Evolutionary conservation across 2,888 invertebrate genomes (phyloP), one percentile per base, ranked within the genome.

Genomic region (Drosophila tanythrix): DNA sequence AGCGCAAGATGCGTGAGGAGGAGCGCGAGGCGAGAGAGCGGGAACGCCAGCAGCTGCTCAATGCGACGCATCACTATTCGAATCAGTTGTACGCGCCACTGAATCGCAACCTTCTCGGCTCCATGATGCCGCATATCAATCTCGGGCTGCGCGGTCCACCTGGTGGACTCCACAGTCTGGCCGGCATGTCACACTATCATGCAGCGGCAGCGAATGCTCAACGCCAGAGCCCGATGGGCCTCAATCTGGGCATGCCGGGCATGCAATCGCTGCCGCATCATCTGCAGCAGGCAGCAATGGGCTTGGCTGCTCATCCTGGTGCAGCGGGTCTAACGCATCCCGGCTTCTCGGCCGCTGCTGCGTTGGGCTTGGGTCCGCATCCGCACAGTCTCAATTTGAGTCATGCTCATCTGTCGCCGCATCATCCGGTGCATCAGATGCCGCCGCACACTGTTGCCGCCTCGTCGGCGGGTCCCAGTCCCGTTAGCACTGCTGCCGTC

Each of bases 11-110:
- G 40, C 92, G 94, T 77, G 93, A 93, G 25, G 93, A 94, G 36
- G 94, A 94, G 81, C 93, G 93, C 15, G 93, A 93, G 65, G 90
- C 91, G n/a, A 63, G 93, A 36, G 93, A 92, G n/a, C 85, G 93
- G 8, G 93, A 93, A 58, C 87, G 93, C 3, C 93, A 93, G 61
- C 92, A 94, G 57, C 62, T 93, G 62, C 74, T 93, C 5, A 91
- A 91, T 21, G 92, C 92, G 11, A 90, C 93, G 13, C 93, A 93
- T 62, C 93, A 93, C 62, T 93, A 93, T 70, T 92, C 93, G 13
- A 92, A 92, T 43, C 91, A 92, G 43, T 61, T 93, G 67, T 93
- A 93, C 71, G 81, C 92, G 25, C 91, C 93, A 3, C 72, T 93
- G 8, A 91, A 92, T 66, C 88, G 93, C 21, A 93, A 91, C 78